Evolutionary conservation across 1,140 invertebrate genomes (phyloP).

Genomic region (Zaprionus vittiger): DNA sequence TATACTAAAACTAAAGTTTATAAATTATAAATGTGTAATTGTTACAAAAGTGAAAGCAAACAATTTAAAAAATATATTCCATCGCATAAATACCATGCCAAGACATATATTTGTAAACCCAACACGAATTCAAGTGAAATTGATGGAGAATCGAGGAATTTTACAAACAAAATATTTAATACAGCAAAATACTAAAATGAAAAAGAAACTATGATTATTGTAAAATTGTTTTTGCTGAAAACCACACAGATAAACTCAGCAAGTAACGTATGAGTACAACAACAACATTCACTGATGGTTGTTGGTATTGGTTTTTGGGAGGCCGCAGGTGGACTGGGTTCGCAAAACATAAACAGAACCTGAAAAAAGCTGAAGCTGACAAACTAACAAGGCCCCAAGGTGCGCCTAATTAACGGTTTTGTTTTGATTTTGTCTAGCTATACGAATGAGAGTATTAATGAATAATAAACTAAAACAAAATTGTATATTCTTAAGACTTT

Average conservation of each 20-base stretch:
- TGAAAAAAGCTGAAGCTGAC: slow-evolving; percentile 8
- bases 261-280: slow-evolving; percentile 12
- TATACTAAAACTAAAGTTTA: slow-evolving; percentile 47
- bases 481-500: slow-evolving; percentile 49
- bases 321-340: neutral
- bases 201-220: slow-evolving; percentile 52
- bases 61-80: slow-evolving; percentile 40
- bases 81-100: slow-evolving; percentile 28
- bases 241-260: slow-evolving; percentile 19
- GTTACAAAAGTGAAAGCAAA: slow-evolving; percentile 40
- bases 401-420: slow-evolving; percentile 26
- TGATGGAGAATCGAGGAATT: slow-evolving; percentile 12
- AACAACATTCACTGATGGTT: slow-evolving; percentile 20
- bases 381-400: slow-evolving; percentile 18
- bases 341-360: slow-evolving; percentile 11
- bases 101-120: slow-evolving; percentile 38
- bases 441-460: slow-evolving; percentile 20
- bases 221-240: slow-evolving; percentile 30
- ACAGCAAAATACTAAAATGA: slow-evolving; percentile 55
- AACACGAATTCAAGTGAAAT: slow-evolving; percentile 10
- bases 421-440: slow-evolving; percentile 20
- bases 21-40: slow-evolving; percentile 57
- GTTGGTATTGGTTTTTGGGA: slow-evolving; percentile 21
- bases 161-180: slow-evolving; percentile 61
- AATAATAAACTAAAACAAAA: slow-evolving; percentile 22